Percentiles rank a stretch among this genome's conserved stretches.
These are phyloP conservation scores for Danio kyathit DNA, from an alignment of 2,797 vertebrate species.

Conservation along the genomic window DNA sequence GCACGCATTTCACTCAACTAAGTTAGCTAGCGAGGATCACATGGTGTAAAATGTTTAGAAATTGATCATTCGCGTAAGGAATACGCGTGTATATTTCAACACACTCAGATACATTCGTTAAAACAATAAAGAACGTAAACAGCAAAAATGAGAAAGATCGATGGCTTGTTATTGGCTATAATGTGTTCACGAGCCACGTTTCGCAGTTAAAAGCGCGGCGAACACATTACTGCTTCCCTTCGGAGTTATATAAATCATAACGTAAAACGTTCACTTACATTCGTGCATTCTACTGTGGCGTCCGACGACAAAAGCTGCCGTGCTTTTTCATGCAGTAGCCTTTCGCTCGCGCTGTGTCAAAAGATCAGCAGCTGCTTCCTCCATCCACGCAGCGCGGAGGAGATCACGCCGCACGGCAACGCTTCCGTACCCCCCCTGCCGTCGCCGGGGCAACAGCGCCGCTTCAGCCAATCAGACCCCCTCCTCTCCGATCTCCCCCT, in stretches of 20 bases:
- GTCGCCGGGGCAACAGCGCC: constrained; percentile 91
- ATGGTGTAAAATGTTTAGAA: constrained; percentile 49
- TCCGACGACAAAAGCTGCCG: constrained; percentile 72
- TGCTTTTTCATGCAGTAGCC: constrained; percentile 81
- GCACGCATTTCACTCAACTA: constrained; percentile 49
- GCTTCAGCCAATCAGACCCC: constrained; percentile 86
- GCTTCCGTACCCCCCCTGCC: constrained; percentile 87
- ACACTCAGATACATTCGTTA: not conserved
- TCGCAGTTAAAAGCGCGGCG: constrained; percentile 16
- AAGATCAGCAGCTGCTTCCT: constrained; percentile 90
- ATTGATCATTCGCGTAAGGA: not conserved
- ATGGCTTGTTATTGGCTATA: constrained; percentile 10
- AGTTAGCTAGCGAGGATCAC: constrained; percentile 56
- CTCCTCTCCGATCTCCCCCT: constrained; percentile 84
- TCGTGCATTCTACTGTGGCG: constrained; percentile 84
- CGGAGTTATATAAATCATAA: not conserved
- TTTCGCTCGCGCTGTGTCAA: constrained; percentile 87
- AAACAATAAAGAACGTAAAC: not conserved
- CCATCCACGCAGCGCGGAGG: constrained; percentile 86
- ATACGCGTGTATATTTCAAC: not conserved
- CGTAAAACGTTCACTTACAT: constrained; percentile 77
- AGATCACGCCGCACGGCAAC: constrained; percentile 86
- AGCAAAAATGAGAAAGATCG: not conserved
- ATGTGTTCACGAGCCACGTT: not conserved
- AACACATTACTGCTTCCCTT: not conserved